phyloP scores from a whole-genome alignment of 2,797 vertebrate species.

The Moxostoma hubbsi region DNA sequence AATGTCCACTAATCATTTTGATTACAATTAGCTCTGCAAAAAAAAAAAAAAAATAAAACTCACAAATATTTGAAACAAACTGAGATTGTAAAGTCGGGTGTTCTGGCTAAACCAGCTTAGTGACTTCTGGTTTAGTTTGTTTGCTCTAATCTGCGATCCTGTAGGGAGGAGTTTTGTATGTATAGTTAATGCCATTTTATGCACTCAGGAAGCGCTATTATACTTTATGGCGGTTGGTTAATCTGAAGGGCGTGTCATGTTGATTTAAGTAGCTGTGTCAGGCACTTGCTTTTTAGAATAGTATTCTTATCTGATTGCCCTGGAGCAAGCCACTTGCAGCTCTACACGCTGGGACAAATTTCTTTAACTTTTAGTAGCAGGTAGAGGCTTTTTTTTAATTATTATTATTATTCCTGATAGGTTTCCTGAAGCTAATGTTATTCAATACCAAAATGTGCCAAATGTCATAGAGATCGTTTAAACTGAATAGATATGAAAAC shows the following conservation, averaged over 20 bases:
- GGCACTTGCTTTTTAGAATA: conserved; percentile 21
- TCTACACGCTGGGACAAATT: conserved; percentile 36
- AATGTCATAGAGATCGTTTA: background rate
- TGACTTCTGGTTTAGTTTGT: conserved; percentile 8
- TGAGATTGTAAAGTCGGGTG: conserved; percentile 26
- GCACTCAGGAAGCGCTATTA: conserved; percentile 30
- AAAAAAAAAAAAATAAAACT: background rate
- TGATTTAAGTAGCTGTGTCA: conserved; percentile 43
- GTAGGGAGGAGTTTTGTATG: conserved; percentile 48
- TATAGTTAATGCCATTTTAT: conserved; percentile 31
- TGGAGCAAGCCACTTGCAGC: conserved; percentile 19
- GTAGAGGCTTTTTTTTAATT: conserved; percentile 26
- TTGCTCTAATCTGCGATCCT: conserved; percentile 38
- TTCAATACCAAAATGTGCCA: conserved; percentile 19
- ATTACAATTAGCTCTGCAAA: conserved; percentile 1
- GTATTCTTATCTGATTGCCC: conserved; percentile 51
- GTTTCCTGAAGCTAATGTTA: conserved; percentile 24
- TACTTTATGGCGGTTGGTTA: conserved; percentile 45
- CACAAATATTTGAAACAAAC: conserved; percentile 10
- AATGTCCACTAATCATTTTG: conserved; percentile 1
- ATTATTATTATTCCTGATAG: conserved; percentile 3
- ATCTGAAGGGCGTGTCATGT: conserved; percentile 52
- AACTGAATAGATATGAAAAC: conserved; percentile 6
- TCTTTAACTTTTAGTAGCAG: conserved; percentile 47
- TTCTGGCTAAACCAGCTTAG: conserved; percentile 47